phyloP scores from a whole-genome alignment of 1,140 invertebrate genomes.

The Brachionus asplanchnoidis region DNA sequence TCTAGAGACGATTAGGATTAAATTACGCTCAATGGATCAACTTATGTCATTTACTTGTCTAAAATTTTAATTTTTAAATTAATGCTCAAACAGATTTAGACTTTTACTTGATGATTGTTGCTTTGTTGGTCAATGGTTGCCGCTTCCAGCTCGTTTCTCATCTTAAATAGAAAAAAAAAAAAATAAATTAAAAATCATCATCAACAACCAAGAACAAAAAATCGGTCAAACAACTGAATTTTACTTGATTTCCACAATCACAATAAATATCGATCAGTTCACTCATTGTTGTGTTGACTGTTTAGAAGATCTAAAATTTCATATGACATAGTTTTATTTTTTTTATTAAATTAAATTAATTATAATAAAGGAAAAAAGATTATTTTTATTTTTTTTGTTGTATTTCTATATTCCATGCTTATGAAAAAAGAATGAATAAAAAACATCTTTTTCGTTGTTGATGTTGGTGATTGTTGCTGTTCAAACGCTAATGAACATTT shows the following conservation, averaged over 20 bases:
- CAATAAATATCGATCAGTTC: background rate
- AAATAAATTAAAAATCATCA: background rate
- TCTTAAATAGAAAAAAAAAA: background rate
- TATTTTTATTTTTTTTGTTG: too few relatives aligned
- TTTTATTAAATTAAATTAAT: background rate
- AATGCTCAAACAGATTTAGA: background rate
- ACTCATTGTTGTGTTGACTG: background rate
- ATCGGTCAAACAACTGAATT: background rate
- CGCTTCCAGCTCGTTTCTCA: background rate
- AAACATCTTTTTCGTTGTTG: background rate
- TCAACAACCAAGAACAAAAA: background rate
- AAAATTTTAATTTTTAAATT: background rate
- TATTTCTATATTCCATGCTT: background rate
- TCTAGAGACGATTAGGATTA: background rate
- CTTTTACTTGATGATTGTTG: background rate
- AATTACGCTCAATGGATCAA: background rate
- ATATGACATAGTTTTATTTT: background rate
- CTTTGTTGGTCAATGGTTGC: background rate
- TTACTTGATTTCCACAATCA: background rate
- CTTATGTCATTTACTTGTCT: background rate
- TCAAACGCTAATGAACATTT: background rate
- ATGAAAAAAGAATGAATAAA: background rate
- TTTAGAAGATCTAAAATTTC: background rate
- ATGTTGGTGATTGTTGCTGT: background rate
- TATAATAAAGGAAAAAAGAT: background rate